A percentile compares a stretch with the other conserved stretches of the same genome.
phyloP scores from a whole-genome alignment of 2,113 vertebrate genomes.

The Dasyurus viverrinus region DNA sequence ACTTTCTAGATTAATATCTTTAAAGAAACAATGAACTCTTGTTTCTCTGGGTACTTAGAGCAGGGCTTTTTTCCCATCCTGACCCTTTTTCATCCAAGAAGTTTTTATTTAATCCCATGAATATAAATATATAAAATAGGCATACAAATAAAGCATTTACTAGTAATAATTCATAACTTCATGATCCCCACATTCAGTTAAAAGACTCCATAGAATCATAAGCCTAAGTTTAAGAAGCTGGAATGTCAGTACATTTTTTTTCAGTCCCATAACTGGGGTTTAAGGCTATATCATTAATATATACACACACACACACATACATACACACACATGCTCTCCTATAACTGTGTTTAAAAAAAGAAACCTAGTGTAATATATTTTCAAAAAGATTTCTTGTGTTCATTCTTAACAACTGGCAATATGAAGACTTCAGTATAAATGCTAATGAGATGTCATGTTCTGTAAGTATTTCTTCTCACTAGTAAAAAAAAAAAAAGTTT shows the following conservation, averaged over 20 bases:
- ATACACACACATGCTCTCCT: neutral
- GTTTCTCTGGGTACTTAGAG: neutral
- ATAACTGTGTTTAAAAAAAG: too few relatives aligned
- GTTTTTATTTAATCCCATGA: too few relatives aligned
- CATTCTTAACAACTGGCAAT: constrained; percentile 11
- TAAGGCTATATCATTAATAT: neutral
- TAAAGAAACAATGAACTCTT: constrained; percentile 70
- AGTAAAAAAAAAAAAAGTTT: constrained; percentile 45
- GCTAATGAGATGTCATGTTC: neutral
- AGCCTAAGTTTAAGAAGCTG: too few relatives aligned
- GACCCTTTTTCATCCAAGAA: too few relatives aligned
- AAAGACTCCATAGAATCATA: too few relatives aligned
- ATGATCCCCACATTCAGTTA: too few relatives aligned
- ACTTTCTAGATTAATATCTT: constrained; percentile 59
- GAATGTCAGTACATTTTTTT: too few relatives aligned
- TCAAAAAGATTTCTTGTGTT: neutral
- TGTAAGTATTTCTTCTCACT: constrained; percentile 30
- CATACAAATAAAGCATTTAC: too few relatives aligned
- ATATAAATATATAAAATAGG: too few relatives aligned
- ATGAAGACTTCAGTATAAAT: neutral
- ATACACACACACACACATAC: neutral
- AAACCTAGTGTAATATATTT: neutral
- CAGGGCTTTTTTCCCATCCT: too few relatives aligned
- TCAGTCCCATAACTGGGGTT: neutral
- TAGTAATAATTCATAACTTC: too few relatives aligned